Conservation (phyloP, 2,113 vertebrate genomes). For the Balaenoptera acutorostrata region DNA sequence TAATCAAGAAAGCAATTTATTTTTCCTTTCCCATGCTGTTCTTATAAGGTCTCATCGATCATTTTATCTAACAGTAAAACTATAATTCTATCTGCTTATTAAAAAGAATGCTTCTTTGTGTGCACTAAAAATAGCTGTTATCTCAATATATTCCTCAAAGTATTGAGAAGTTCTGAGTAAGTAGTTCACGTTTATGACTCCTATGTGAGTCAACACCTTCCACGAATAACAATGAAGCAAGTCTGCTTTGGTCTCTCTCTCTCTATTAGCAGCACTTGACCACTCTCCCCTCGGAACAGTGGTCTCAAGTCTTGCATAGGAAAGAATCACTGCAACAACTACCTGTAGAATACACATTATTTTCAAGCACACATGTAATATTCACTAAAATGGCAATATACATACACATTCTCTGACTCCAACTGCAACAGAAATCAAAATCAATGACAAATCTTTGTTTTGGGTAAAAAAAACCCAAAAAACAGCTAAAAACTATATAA, state of each 20-base stretch:
- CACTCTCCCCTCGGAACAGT: neutral
- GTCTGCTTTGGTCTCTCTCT: neutral
- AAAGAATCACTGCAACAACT: neutral
- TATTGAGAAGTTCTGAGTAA: neutral
- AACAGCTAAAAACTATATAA: neutral
- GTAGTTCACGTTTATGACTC: neutral
- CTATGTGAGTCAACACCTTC: neutral
- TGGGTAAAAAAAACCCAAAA: neutral
- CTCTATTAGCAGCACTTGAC: neutral
- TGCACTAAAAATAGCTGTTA: neutral
- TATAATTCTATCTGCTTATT: neutral
- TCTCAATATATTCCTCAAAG: neutral
- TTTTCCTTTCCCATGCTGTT: neutral
- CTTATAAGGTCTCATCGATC: neutral
- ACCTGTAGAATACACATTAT: neutral
- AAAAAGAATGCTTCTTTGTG: neutral
- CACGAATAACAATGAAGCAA: neutral
- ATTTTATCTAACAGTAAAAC: neutral
- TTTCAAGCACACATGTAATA: neutral
- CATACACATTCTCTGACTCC: neutral
- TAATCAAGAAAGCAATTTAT: neutral
- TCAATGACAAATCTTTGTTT: neutral
- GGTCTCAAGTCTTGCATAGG: neutral
- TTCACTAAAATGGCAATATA: neutral
- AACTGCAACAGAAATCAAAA: neutral